These are phyloP conservation scores for Drosophila tropicalis DNA, from an alignment of 1,140 invertebrate genomes.

Conservation along the genomic window DNA sequence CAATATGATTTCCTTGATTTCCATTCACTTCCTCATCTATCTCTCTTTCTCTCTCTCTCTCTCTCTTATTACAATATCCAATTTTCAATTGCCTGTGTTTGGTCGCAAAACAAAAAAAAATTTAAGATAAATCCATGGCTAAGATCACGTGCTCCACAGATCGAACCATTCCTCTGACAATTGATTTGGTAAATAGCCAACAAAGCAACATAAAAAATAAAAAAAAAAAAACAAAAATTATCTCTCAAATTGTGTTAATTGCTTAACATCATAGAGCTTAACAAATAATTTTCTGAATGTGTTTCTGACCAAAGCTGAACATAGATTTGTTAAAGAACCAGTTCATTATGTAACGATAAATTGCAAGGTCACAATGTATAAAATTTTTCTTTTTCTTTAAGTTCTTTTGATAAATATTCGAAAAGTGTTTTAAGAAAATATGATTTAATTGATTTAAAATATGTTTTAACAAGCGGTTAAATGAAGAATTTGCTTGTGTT, in stretches of 20 bases:
- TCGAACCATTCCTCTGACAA: constrained; percentile 36
- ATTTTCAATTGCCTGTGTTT: background rate
- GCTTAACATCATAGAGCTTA: background rate
- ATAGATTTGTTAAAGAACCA: background rate
- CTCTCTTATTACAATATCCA: background rate
- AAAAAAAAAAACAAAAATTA: constrained; percentile 1
- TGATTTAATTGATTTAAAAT: no score
- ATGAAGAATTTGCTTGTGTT: no score
- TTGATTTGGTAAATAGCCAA: constrained; percentile 37
- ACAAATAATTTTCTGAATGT: constrained; percentile 16
- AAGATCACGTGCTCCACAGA: constrained; percentile 49
- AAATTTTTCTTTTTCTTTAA: no score
- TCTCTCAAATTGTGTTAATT: constrained; percentile 50
- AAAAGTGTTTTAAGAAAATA: no score
- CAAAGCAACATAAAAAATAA: constrained; percentile 4
- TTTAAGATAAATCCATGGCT: constrained; percentile 12
- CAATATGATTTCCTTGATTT: constrained; percentile 33
- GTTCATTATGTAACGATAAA: background rate
- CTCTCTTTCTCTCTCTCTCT: background rate
- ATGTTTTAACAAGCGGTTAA: no score
- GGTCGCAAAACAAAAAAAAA: no score
- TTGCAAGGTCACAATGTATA: no score
- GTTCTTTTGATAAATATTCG: no score
- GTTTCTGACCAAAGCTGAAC: background rate
- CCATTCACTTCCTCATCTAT: background rate